A percentile compares a stretch with the other conserved stretches of the same genome.
Conservation (phyloP, 2,797 vertebrate genomes). For the Paratrypauchen microcephalus region DNA sequence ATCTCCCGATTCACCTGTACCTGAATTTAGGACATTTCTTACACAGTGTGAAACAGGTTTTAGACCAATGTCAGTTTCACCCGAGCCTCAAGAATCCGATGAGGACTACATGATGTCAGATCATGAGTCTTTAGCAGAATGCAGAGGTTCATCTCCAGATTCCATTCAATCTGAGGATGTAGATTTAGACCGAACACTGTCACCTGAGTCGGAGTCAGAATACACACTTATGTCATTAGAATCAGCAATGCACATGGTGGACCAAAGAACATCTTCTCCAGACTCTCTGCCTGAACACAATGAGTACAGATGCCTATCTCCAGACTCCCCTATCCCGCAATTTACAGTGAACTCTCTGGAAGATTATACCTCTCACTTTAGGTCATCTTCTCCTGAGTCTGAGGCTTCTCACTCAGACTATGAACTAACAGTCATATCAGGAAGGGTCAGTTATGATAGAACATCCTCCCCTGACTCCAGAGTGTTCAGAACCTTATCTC, state of each 20-base stretch:
- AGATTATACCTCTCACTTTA: conserved; percentile 16
- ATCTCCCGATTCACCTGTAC: conserved; percentile 54
- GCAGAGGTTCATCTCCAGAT: conserved; percentile 41
- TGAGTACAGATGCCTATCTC: conserved; percentile 57
- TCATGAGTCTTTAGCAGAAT: conserved; percentile 24
- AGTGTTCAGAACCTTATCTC: conserved; percentile 17
- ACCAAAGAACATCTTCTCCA: conserved; percentile 60
- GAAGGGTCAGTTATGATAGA: conserved; percentile 30
- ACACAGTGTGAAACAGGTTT: conserved; percentile 35
- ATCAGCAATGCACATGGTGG: conserved; percentile 26
- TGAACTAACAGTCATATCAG: conserved; percentile 48
- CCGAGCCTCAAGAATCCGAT: conserved; percentile 52
- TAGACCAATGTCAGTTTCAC: conserved; percentile 49
- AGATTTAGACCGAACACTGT: conserved; percentile 22
- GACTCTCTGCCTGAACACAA: conserved; percentile 57
- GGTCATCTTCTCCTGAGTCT: conserved; percentile 54
- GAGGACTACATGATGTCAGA: conserved; percentile 19
- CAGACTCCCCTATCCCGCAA: conserved; percentile 68
- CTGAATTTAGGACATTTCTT: conserved; percentile 34
- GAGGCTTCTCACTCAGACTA: conserved; percentile 52
- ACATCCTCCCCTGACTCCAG: conserved; percentile 60
- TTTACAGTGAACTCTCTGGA: conserved; percentile 30
- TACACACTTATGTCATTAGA: conserved; percentile 41
- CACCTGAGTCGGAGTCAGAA: conserved; percentile 50
- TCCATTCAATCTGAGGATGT: conserved; percentile 19